Evolutionary conservation across 2,888 invertebrate species (phyloP).

Genomic region (Lasioglossum leucozonium): DNA sequence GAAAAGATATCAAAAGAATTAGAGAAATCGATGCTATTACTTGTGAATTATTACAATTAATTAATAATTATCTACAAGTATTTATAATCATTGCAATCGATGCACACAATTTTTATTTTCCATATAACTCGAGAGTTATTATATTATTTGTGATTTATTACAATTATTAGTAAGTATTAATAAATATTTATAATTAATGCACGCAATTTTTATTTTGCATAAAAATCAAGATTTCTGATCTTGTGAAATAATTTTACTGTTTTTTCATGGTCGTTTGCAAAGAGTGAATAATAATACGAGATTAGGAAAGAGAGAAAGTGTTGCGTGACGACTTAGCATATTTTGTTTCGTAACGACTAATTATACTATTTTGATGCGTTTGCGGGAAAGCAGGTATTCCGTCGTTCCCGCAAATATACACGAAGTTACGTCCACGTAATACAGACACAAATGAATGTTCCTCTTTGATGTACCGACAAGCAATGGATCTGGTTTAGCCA

Average conservation of each 20-base stretch:
- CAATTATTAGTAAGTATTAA: not conserved
- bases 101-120: not conserved
- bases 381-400: not conserved
- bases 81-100: not conserved
- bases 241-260: not conserved
- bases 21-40: not conserved
- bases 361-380: not conserved
- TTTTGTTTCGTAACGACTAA: not conserved
- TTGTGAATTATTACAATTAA: not conserved
- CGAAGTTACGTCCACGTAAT: not conserved
- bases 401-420: not conserved
- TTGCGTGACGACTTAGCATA: not conserved
- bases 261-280: not conserved
- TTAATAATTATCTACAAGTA: too few relatives aligned
- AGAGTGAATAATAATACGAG: not conserved
- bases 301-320: not conserved
- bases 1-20: not conserved
- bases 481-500: not conserved
- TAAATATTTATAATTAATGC: too few relatives aligned
- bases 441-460: not conserved
- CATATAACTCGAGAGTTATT: too few relatives aligned
- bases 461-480: constrained; percentile 1
- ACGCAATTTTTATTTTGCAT: not conserved
- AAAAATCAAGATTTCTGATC: not conserved
- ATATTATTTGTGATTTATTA: not conserved